Conservation (phyloP, 2,888 invertebrate genomes). For the Muschampia plurimacula region DNA sequence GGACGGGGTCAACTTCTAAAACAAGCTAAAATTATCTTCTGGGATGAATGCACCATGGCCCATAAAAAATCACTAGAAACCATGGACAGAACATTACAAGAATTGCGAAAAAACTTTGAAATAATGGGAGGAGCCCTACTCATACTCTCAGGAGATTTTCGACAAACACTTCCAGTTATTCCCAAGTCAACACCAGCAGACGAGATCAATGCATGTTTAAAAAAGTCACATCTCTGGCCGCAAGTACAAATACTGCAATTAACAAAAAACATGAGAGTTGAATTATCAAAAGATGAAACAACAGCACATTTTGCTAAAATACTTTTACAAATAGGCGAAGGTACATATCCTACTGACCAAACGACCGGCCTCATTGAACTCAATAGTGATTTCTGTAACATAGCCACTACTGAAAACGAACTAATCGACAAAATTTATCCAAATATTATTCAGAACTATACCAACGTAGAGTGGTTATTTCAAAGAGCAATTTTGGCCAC, state of each 20-base stretch:
- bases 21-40: constrained; percentile 44
- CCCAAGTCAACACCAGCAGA: constrained; percentile 50
- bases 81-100: constrained; percentile 18
- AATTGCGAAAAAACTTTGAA: not conserved
- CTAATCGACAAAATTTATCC: constrained; percentile 41
- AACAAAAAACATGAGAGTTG: constrained; percentile 46
- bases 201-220: constrained; percentile 51
- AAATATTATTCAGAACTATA: constrained; percentile 45
- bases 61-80: constrained; percentile 38
- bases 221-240: constrained; percentile 49
- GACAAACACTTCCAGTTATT: constrained; percentile 53
- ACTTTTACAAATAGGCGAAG: not conserved
- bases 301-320: constrained; percentile 29
- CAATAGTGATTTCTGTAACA: constrained; percentile 52
- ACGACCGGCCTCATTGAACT: not conserved
- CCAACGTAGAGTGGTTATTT: constrained; percentile 46
- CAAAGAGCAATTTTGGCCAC: constrained; percentile 50
- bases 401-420: constrained; percentile 44
- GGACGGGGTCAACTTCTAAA: not conserved
- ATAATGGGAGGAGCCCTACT: constrained; percentile 41
- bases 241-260: constrained; percentile 49
- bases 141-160: constrained; percentile 53
- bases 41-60: constrained; percentile 45
- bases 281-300: constrained; percentile 47
- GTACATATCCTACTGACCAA: constrained; percentile 33